These are phyloP conservation scores for Drosophila subobscura DNA, from an alignment of 1,140 invertebrate genomes.

Conservation along the genomic window DNA sequence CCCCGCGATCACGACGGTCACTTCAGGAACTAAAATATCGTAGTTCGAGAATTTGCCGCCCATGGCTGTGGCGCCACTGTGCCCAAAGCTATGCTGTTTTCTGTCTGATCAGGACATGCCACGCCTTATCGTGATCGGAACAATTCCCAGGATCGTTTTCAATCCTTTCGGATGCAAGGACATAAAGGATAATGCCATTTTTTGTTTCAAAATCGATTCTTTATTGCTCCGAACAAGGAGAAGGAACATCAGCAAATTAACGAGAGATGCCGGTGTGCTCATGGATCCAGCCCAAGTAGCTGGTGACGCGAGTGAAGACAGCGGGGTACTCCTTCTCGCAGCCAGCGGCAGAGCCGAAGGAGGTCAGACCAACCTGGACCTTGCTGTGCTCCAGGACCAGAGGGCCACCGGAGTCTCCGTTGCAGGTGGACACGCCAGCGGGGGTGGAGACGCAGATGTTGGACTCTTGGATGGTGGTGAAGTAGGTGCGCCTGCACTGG, in stretches of 20 bases:
- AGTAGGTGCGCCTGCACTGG: conserved; percentile 48
- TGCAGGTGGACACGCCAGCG: conserved; percentile 67
- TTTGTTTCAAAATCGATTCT: no score
- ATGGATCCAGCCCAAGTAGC: conserved; percentile 85
- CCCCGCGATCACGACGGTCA: no score
- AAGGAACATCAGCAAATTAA: conserved; percentile 20
- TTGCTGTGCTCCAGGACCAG: conserved; percentile 65
- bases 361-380: conserved; percentile 84
- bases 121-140: no score
- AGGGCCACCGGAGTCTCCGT: conserved; percentile 85
- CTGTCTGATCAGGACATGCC: no score
- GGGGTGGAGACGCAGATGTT: conserved; percentile 71
- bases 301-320: conserved; percentile 85
- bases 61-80: no score
- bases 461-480: conserved; percentile 37
- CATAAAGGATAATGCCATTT: no score
- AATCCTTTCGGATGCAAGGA: no score
- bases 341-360: conserved; percentile 84
- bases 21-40: no score
- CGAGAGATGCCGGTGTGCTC: conserved; percentile 61
- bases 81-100: no score
- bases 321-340: conserved; percentile 84
- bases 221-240: background rate
- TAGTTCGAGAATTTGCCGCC: no score
- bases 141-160: no score